Base-by-base conservation (phyloP, 2,797 vertebrate species). In the Myripristis jacobus region DNA sequence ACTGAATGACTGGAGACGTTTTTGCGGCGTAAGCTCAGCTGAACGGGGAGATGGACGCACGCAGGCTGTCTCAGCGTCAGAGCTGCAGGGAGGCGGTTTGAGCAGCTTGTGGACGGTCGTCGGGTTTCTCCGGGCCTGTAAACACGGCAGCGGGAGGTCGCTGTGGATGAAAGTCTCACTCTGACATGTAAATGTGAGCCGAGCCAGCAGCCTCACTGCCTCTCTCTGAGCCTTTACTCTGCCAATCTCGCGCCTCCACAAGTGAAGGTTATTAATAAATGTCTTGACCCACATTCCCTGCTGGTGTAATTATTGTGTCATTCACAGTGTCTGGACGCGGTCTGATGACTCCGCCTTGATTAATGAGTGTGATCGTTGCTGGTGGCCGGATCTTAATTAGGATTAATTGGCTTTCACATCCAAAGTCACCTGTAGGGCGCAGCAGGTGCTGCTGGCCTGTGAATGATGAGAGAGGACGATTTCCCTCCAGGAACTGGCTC, bases 351-450 rank as follows among this genome's bases (percentile, higher is more conserved):
- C 27, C 65, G 67, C 86, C 38, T 79, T 88, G 85, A 88, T 89
- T 89, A 90, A 80, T 84, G 82, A 62, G 66, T 43, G 31, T 15
- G 67, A 75, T 4, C 3, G n/a, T 59, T 48, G 64, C 70, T 70
- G 76, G 75, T 70, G 81, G 77, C 60, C 25, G n/a, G 56, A 6
- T 77, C 74, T 77, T 88, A 74, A 89, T 87, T 68, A 82, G 79
- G 73, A 92, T 90, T 82, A 88, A 88, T 88, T 86, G 50, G 43
- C 57, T 82, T 58, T 85, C 72, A 69, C 63, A 75, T 79, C 70
- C 79, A 90, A 88, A 88, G 89, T 86, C 87, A 83, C 82, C 85
- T 83, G 83, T 68, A 70, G 80, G 84, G 78, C 51, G 51, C 79
- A 60, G 84, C 77, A 38, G 80, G 79, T 65, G 66, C 57, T 73